phyloP scores from a whole-genome alignment of 2,113 vertebrate genomes.

The Phyllopteryx taeniolatus region DNA sequence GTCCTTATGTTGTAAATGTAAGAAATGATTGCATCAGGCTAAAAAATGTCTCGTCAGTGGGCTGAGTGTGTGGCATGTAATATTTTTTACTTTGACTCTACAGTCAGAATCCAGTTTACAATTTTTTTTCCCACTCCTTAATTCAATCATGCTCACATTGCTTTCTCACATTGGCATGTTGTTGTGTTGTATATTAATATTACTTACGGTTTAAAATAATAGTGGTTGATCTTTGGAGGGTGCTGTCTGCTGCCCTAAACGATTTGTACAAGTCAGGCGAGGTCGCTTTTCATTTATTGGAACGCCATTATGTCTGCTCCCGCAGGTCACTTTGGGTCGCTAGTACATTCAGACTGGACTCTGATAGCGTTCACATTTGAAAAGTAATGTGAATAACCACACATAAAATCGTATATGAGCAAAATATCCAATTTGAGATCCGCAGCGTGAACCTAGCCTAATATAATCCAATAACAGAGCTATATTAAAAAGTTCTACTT shows the following conservation, averaged over 20 bases:
- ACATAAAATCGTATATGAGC: background rate
- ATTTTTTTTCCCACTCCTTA: too few species aligned
- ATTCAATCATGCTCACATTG: too few species aligned
- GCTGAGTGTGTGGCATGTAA: too few species aligned
- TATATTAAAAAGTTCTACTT: too few species aligned
- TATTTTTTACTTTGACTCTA: too few species aligned
- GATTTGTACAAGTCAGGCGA: background rate
- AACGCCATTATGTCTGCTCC: background rate
- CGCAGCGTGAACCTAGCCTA: background rate
- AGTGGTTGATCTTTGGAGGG: background rate
- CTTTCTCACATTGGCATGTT: background rate
- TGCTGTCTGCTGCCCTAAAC: background rate
- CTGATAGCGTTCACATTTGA: background rate
- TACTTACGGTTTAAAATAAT: constrained; percentile 25
- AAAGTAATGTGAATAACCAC: background rate
- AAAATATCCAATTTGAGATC: background rate
- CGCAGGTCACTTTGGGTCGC: background rate
- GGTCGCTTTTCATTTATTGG: background rate
- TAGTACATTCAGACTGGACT: background rate
- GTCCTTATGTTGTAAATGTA: too few species aligned
- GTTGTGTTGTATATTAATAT: background rate
- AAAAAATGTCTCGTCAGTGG: too few species aligned
- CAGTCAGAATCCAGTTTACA: too few species aligned
- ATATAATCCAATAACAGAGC: too few species aligned
- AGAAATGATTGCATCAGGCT: too few species aligned